A percentile compares a stretch with the other conserved stretches of the same genome.
Conservation (phyloP, 1,140 invertebrate species). For the Homalodisca vitripennis region DNA sequence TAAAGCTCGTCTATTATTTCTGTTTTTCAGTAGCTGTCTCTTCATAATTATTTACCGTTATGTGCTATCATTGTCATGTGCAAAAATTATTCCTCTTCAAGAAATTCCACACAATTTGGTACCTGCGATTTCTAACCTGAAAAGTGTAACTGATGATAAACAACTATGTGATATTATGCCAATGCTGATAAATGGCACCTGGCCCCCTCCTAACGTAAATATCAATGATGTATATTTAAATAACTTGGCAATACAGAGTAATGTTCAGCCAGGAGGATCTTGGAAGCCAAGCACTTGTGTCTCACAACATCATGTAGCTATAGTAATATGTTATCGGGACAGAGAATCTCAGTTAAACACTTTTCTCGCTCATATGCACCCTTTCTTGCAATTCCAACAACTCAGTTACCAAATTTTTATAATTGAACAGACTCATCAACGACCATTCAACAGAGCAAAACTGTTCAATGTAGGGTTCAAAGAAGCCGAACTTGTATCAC, state of each 20-base stretch:
- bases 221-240: conserved; percentile 22
- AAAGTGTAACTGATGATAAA: neutral
- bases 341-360: conserved; percentile 73
- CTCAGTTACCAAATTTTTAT: conserved; percentile 88
- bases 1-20: neutral
- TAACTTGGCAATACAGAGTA: conserved; percentile 20
- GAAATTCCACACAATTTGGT: conserved; percentile 28
- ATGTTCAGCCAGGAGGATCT: conserved; percentile 58
- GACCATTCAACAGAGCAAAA: conserved; percentile 90
- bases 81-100: conserved; percentile 13
- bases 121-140: conserved; percentile 17
- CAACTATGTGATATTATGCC: conserved; percentile 26
- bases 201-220: conserved; percentile 14
- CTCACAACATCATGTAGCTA: conserved; percentile 74
- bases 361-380: conserved; percentile 87
- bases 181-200: conserved; percentile 11
- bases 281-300: conserved; percentile 72
- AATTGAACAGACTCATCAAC: conserved; percentile 77
- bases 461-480: conserved; percentile 90
- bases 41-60: conserved; percentile 25
- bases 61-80: conserved; percentile 19
- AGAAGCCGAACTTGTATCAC: conserved; percentile 64
- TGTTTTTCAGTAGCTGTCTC: neutral
- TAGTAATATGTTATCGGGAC: conserved; percentile 88
- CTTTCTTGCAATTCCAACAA: conserved; percentile 82